Evolutionary conservation across 2,797 vertebrate genomes (phyloP).

Genomic region (Bufotes viridis): DNA sequence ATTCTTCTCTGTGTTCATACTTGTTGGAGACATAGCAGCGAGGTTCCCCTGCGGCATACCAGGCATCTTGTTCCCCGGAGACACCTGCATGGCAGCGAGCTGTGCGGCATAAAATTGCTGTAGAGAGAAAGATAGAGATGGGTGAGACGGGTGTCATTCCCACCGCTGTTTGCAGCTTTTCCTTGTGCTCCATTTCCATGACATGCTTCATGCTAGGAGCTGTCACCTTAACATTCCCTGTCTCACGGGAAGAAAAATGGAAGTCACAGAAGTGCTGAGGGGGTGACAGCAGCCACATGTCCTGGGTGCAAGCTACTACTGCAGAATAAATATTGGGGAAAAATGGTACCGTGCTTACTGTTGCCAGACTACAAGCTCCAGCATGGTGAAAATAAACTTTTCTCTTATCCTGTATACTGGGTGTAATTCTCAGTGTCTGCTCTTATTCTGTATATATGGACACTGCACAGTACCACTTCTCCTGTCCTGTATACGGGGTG

Average conservation of each 20-base stretch:
- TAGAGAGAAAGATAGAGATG: conserved; percentile 52
- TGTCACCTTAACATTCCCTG: conserved; percentile 67
- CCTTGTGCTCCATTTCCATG: no score
- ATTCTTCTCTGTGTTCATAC: conserved; percentile 91
- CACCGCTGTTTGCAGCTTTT: no score
- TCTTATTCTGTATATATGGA: background rate
- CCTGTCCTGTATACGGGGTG: no score
- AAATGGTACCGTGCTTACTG: background rate
- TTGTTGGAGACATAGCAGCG: conserved; percentile 90
- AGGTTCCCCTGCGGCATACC: conserved; percentile 89
- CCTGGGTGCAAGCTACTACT: background rate
- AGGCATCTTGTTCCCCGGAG: conserved; percentile 93
- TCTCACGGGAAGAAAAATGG: conserved; percentile 75
- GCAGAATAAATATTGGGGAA: background rate
- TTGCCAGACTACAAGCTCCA: background rate
- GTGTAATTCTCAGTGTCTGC: background rate
- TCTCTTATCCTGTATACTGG: no score
- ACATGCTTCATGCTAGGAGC: conserved; percentile 46
- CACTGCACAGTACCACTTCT: background rate
- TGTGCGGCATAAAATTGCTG: conserved; percentile 99
- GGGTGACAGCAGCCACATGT: conserved; percentile 66
- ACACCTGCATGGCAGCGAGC: conserved; percentile 97
- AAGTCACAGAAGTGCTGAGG: conserved; percentile 69
- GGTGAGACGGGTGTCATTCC: background rate
- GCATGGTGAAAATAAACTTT: background rate